Evolutionary conservation across 2,888 invertebrate species (phyloP).

Genomic region (Bellardia bayeri): DNA sequence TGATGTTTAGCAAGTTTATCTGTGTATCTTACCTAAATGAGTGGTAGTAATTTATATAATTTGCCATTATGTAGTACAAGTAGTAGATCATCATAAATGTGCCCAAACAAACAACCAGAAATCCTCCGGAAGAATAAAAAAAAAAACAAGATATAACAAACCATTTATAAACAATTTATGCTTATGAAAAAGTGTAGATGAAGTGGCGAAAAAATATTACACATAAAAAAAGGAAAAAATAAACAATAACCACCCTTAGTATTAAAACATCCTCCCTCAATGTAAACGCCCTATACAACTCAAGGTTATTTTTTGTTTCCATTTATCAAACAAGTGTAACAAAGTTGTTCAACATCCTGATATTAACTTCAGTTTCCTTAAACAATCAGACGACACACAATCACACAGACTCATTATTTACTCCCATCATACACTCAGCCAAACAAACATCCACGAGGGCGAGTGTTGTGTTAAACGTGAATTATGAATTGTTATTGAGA

Average conservation of each 20-base stretch:
- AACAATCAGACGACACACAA: slow-evolving; percentile 59
- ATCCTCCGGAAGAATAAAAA: slow-evolving; percentile 13
- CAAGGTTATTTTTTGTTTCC: slow-evolving; percentile 6
- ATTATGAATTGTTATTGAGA: slow-evolving; percentile 85
- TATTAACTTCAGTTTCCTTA: slow-evolving; percentile 70
- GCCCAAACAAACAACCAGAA: slow-evolving; percentile 53
- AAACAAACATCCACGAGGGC: slow-evolving; percentile 21
- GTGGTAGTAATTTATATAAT: slow-evolving; percentile 65
- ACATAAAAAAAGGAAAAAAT: slow-evolving; percentile 3
- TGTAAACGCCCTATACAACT: slow-evolving; percentile 40
- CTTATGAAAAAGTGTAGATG: slow-evolving; percentile 76
- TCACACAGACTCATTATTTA: slow-evolving; percentile 4
- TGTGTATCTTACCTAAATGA: slow-evolving; percentile 47
- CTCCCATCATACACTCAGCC: neutral
- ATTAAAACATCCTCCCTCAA: slow-evolving; percentile 34
- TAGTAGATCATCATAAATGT: slow-evolving; percentile 80
- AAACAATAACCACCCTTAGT: slow-evolving; percentile 39
- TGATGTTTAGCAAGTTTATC: slow-evolving; percentile 51
- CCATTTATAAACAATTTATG: slow-evolving; percentile 83
- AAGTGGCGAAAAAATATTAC: slow-evolving; percentile 67
- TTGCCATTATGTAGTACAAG: slow-evolving; percentile 59
- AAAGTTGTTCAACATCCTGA: slow-evolving; percentile 66
- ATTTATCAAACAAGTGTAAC: slow-evolving; percentile 63
- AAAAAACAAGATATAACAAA: slow-evolving; percentile 38
- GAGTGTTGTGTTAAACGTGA: slow-evolving; percentile 82